These are phyloP conservation scores for Ceyx margarethae DNA, from an alignment of 2,113 vertebrate genomes.

Conservation along the genomic window DNA sequence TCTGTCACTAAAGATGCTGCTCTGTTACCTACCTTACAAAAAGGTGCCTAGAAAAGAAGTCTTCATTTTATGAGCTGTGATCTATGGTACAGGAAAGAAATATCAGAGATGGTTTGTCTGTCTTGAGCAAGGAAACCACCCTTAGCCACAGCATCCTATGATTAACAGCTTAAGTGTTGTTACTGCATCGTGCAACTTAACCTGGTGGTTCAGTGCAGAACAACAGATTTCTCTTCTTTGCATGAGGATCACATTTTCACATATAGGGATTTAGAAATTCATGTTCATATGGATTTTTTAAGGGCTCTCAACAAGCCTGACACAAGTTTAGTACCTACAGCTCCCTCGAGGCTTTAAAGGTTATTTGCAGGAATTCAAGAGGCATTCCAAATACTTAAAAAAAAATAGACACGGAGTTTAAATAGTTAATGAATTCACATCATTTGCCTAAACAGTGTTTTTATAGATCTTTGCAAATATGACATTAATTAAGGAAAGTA, in stretches of 20 bases:
- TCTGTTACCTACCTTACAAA: not conserved
- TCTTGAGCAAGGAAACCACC: not conserved
- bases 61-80: not conserved
- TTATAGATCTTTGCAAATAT: constrained; percentile 66
- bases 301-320: not conserved
- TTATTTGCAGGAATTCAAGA: not conserved
- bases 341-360: not conserved
- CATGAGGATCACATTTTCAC: not conserved
- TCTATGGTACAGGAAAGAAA: not conserved
- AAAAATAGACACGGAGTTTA: not conserved
- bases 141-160: not conserved
- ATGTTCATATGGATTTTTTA: not conserved
- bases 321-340: not conserved
- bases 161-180: not conserved
- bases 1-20: not conserved
- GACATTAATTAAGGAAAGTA: constrained; percentile 68
- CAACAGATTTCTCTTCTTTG: not conserved
- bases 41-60: not conserved
- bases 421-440: constrained; percentile 54
- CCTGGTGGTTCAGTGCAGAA: not conserved
- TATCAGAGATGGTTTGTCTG: not conserved
- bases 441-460: constrained; percentile 65
- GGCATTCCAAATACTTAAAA: not conserved
- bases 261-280: not conserved
- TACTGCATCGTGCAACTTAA: not conserved